Percentiles rank a stretch among this genome's conserved stretches.
phyloP scores from a whole-genome alignment of 2,888 invertebrate species.

The Xanthia togata region DNA sequence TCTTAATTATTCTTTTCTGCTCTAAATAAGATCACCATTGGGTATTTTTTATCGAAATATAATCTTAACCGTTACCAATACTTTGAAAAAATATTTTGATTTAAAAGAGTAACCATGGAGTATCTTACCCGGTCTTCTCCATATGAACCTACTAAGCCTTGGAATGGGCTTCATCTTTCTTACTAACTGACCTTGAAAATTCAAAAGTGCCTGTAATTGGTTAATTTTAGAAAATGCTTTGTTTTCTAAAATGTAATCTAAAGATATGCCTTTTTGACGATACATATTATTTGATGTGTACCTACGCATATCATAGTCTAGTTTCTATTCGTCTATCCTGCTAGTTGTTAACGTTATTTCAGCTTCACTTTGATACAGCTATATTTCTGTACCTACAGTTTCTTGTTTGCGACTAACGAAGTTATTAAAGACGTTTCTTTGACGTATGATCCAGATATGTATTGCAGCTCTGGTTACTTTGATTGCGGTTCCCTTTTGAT shows the following conservation, averaged over 20 bases:
- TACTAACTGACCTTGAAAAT: too few relatives aligned
- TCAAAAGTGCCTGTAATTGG: too few relatives aligned
- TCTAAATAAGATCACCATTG: too few relatives aligned
- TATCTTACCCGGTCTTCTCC: too few relatives aligned
- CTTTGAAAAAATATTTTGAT: too few relatives aligned
- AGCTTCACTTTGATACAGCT: too few relatives aligned
- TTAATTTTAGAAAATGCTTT: too few relatives aligned
- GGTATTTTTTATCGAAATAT: neutral
- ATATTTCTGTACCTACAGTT: neutral
- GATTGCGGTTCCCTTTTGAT: neutral
- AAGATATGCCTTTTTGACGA: neutral
- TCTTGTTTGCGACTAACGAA: neutral
- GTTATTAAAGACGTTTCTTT: neutral
- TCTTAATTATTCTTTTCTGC: neutral
- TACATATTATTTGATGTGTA: neutral
- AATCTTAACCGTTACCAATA: neutral
- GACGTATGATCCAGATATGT: too few relatives aligned
- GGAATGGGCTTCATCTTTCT: too few relatives aligned
- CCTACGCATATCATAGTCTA: neutral
- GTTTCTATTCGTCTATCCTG: neutral
- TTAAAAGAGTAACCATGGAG: too few relatives aligned
- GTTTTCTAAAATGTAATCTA: too few relatives aligned
- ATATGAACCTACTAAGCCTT: too few relatives aligned
- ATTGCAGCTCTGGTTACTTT: neutral
- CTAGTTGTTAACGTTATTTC: neutral